Base-by-base conservation (phyloP, 2,888 invertebrate species). In the Agrenia bidenticulata region DNA sequence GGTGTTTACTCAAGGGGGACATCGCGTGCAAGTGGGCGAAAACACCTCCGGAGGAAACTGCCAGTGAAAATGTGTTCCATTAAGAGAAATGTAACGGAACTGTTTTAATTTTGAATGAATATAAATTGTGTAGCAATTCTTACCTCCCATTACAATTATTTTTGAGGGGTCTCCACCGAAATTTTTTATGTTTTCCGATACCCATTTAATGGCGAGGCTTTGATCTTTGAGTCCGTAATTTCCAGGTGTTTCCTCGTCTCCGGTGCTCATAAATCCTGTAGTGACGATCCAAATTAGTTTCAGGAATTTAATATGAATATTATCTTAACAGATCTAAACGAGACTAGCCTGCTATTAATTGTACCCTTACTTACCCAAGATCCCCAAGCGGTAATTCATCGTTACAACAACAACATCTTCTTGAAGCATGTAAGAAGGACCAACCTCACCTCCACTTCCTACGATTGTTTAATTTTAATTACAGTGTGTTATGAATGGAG, bases 141-240 rank as follows among this genome's bases (percentile, higher is more conserved):
- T 51, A 51, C 51, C 51, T 23, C 51, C 64, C 56, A 59, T 63
- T 11, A 65, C 13, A 9, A 23, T 49, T 1, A 69, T 54, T 17
- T 42, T 61, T 2, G 42, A 32, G 1, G 53, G 37, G 54, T 69
- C 61, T 1, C 69, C 69, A 27, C 69, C 69, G 41, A 66, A 69
- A 2, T 15, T 19, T 13, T 27, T 27, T n/a, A 69, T 66, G 21
- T 69, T 69, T 0, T 63, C 49, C 1, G 41, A 24, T 21, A 66
- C 49, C 54, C 51, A 66, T 15, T 54, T 17, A 5, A 69, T 11
- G 0, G 68, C 68, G 1, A 68, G 15, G 0, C 42, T 62, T 45
- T 65, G 62, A 49, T 65, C 68, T 27, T 65, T 68, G 5, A 68
- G 23, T 1, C 64, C 69, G 45, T 69, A 66, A 55, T 69, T 69